A percentile compares a stretch with the other conserved stretches of the same genome.
These are phyloP conservation scores for Stichopus chloronotus DNA, from an alignment of 35 echinoderm and acorn worm species.

Conservation along the genomic window DNA sequence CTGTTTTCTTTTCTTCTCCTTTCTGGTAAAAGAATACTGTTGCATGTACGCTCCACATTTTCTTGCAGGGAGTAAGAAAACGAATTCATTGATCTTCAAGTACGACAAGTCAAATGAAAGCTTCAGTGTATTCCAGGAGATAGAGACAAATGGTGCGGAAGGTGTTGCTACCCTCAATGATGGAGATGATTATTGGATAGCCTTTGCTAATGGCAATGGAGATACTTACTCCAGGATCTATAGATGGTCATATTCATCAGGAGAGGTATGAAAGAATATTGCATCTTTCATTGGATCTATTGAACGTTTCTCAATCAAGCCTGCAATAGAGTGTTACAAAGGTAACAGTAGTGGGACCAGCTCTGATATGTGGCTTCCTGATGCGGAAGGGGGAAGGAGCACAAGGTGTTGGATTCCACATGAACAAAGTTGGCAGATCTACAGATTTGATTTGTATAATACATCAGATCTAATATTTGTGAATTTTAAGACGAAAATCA, in stretches of 20 bases:
- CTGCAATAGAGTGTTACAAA: no score
- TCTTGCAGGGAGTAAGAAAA: slow-evolving; percentile 28
- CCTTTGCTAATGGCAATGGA: slow-evolving; percentile 33
- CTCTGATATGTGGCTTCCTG: no score
- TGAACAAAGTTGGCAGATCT: no score
- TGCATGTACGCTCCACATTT: background rate
- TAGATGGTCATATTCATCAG: background rate
- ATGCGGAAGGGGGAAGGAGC: no score
- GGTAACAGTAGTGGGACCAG: no score
- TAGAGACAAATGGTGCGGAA: slow-evolving; percentile 23
- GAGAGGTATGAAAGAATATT: background rate
- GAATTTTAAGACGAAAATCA: no score
- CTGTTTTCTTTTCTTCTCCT: no score
- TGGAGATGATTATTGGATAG: slow-evolving; percentile 26
- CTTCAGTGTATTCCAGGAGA: slow-evolving; percentile 29
- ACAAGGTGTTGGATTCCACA: no score
- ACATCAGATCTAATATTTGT: no score
- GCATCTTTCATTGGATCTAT: background rate
- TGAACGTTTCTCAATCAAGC: background rate
- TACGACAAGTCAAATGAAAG: background rate
- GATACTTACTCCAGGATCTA: slow-evolving; percentile 42
- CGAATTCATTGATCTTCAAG: slow-evolving; percentile 33
- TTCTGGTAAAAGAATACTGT: no score
- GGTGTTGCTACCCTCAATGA: background rate
- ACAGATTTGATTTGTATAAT: no score